Base-by-base conservation (phyloP, 1,140 invertebrate species). In the Leptopilina boulardi region DNA sequence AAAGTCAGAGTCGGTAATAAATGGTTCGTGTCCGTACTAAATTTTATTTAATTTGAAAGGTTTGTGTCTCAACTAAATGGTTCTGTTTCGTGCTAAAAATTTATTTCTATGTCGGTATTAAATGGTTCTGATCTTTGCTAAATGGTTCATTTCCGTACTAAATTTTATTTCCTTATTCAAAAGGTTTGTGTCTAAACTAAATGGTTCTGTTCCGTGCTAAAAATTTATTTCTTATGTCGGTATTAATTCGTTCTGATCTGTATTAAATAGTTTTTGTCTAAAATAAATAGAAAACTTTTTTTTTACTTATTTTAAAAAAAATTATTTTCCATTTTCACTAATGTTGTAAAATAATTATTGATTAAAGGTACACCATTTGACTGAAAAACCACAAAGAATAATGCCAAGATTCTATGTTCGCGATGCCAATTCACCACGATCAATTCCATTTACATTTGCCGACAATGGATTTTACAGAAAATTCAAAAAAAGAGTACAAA, bases 401-500 rank as follows among this genome's bases (percentile, higher is more conserved):
- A 84, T 96, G 13, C 83, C 89, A 6, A 94, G 94, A 82, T 96
- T 92, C 82, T 94, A 92, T 77, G 88, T 95, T 0, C 88, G 92
- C 47, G 82, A 93, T 1, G 93, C 94, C 0, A 82, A 82, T 10
- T 87, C 86, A 0, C 91, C 92, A 0, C 90, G 95, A 77, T 93
- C 93, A 79, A 93, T 94, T 1, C 93, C 93, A 0, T 93, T 94
- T 26, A 95, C 95, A 0, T 94, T 96, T 56, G 83, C 94, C 51
- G 88, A 93, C 1, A 91, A 95, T 79, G 94, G 94, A n/a, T 96
- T 95, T 86, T 96, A 93, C 78, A 91, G 89, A 71, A 94, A 92
- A 0, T 90, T 95, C 0, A 94, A 94, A 85, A 86, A 85, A 70
- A 88, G 92, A 38, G 92, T 93, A 0, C 76, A 86, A 10, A 87